A percentile compares a stretch with the other conserved stretches of the same genome.
Conservation (phyloP, 2,888 invertebrate species). For the Caenorhabditis virilis region DNA sequence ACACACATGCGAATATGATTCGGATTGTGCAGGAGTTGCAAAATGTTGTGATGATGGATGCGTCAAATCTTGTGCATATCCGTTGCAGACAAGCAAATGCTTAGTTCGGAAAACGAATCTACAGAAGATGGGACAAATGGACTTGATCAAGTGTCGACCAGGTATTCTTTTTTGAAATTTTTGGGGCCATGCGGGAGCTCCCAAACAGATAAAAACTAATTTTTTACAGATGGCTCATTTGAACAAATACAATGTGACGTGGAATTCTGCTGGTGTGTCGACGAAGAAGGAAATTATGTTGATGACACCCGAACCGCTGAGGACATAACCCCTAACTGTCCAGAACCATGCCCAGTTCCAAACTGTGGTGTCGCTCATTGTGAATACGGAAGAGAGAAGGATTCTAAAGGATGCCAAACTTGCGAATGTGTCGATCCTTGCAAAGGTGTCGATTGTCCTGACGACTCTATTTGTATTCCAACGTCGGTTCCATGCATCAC, state of each 20-base stretch:
- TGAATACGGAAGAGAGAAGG: constrained; percentile 57
- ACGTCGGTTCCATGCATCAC: constrained; percentile 51
- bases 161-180: neutral
- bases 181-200: too few relatives aligned
- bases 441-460: constrained; percentile 53
- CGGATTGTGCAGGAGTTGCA: constrained; percentile 57
- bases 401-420: constrained; percentile 56
- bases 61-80: constrained; percentile 44
- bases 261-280: constrained; percentile 64
- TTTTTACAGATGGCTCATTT: constrained; percentile 56
- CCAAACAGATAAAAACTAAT: too few relatives aligned
- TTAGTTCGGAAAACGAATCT: constrained; percentile 56
- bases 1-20: constrained; percentile 53
- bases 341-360: constrained; percentile 23
- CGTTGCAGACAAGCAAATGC: constrained; percentile 56
- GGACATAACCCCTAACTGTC: constrained; percentile 50
- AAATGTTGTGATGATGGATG: constrained; percentile 67
- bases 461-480: constrained; percentile 55
- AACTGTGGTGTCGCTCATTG: constrained; percentile 40
- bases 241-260: constrained; percentile 59
- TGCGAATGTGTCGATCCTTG: constrained; percentile 63
- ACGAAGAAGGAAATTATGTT: constrained; percentile 52
- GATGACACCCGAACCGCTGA: constrained; percentile 54
- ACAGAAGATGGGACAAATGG: constrained; percentile 49
- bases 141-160: constrained; percentile 50